These are phyloP conservation scores for Candidula unifasciata DNA, from an alignment of 2,888 invertebrate genomes.

Conservation along the genomic window DNA sequence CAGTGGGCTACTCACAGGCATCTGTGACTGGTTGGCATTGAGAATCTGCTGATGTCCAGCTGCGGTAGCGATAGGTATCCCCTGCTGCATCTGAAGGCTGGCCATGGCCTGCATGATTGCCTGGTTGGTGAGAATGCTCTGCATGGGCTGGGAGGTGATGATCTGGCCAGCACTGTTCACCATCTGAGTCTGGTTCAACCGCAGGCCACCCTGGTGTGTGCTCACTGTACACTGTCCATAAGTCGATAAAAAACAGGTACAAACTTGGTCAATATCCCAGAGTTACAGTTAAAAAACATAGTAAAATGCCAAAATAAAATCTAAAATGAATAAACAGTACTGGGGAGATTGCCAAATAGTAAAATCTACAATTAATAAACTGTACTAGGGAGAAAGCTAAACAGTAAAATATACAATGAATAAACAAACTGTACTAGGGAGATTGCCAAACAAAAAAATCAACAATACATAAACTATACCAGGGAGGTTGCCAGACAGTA, in stretches of 20 bases:
- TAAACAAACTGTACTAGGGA: too few species aligned
- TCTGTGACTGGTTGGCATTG: constrained; percentile 66
- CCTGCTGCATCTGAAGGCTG: constrained; percentile 62
- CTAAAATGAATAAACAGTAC: too few species aligned
- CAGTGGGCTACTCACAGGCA: constrained; percentile 31
- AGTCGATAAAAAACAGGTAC: neutral
- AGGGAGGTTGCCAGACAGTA: too few species aligned
- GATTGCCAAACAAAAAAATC: too few species aligned
- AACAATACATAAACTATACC: too few species aligned
- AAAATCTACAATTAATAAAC: too few species aligned
- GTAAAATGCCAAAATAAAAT: too few species aligned
- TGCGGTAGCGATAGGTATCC: constrained; percentile 65
- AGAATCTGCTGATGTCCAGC: constrained; percentile 65
- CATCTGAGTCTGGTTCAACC: constrained; percentile 66
- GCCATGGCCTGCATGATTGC: constrained; percentile 71
- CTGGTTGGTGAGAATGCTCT: constrained; percentile 64
- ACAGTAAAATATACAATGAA: too few species aligned
- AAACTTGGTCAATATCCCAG: too few species aligned
- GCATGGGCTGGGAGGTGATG: constrained; percentile 69
- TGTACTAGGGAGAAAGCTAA: too few species aligned
- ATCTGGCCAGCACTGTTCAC: constrained; percentile 70
- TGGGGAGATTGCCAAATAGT: too few species aligned
- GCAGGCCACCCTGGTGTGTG: constrained; percentile 37
- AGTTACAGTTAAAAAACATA: too few species aligned
- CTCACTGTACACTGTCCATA: constrained; percentile 19